Evolutionary conservation across 1,140 invertebrate species (phyloP), one percentile per base, ranked within the genome.

Genomic region (Coenobita brevimanus): DNA sequence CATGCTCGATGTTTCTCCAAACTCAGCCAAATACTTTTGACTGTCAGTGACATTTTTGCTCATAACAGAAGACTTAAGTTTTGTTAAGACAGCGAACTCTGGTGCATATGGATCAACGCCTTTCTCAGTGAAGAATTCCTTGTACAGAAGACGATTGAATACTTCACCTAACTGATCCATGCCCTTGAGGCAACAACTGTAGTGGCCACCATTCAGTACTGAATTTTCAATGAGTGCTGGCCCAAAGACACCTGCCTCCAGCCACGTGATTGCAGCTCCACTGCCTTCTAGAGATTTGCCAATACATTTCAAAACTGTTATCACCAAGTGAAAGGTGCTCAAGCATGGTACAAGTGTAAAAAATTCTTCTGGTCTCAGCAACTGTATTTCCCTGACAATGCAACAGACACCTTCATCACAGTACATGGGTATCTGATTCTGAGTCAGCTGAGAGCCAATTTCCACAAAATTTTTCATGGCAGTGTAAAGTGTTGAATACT

Each of bases 231-330:
- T 76, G n/a, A 76, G 33, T n/a, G 43, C 27, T 10, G 73, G 36
- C 38, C 73, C 33, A 76, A 76, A 76, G 73, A 76, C 73, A 76
- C 73, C 73, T 10, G 73, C 73, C 24, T 76, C 33, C 24, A 76
- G 38, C 73, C 73, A 41, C 8, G 43, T 76, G 73, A 76, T n/a
- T 13, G 38, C 73, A 41, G 33, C 54, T n/a, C n/a, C 54, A 57
- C 54, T 57, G 10, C n/a, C 54, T 57, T 10, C 10, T 13, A 13
- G n/a, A 13, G 54, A 13, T n/a, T 57, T n/a, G n/a, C 10, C 10
- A 57, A 57, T 57, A n/a, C 54, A 57, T 57, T 57, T 57, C n/a
- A 10, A 57, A 13, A 57, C 54, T n/a, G n/a, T 57, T 57, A 13
- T 57, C 10, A 57, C n/a, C 54, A 57, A 13, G 54, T 57, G 54